Evolutionary conservation across 2,113 vertebrate genomes (phyloP).

Genomic region (Astur gentilis): DNA sequence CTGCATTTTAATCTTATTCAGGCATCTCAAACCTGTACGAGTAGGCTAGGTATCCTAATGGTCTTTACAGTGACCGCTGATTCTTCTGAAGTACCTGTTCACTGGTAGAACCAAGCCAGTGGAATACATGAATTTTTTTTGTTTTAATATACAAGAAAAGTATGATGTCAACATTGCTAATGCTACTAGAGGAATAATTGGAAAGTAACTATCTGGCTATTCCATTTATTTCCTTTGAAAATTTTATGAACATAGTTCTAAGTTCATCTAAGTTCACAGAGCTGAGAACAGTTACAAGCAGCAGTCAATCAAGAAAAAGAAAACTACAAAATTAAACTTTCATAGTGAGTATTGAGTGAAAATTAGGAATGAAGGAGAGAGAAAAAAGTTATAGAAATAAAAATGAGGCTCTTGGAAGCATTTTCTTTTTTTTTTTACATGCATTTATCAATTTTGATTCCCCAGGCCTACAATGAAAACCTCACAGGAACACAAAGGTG

Average conservation of each 20-base stretch:
- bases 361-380: background rate
- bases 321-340: background rate
- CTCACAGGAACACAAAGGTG: background rate
- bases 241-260: background rate
- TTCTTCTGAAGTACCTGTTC: background rate
- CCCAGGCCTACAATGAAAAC: background rate
- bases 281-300: background rate
- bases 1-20: background rate
- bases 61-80: background rate
- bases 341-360: background rate
- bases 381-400: background rate
- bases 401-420: background rate
- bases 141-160: background rate
- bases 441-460: background rate
- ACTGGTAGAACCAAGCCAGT: background rate
- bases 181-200: background rate
- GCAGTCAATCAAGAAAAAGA: background rate
- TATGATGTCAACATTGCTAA: background rate
- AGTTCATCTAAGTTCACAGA: background rate
- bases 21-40: background rate
- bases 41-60: background rate
- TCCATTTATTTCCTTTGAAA: background rate
- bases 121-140: background rate
- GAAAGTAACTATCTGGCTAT: background rate
- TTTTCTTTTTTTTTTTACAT: background rate